Base-by-base conservation (phyloP, 1,140 invertebrate genomes). In the Drosophila sproati region DNA sequence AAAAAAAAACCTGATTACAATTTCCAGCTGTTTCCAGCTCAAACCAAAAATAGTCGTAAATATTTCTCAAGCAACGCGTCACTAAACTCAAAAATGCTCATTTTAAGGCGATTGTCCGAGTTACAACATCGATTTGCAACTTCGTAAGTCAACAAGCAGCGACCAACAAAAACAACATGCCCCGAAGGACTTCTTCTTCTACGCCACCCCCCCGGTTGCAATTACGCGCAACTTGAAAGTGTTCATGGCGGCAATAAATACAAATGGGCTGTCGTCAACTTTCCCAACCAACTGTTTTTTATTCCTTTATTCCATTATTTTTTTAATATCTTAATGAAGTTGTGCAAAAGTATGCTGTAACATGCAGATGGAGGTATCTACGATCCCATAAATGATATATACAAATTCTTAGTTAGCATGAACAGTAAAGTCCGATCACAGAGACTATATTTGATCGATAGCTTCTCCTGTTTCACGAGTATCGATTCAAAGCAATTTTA, bases 231-330 rank as follows among this genome's bases (percentile, higher is more conserved):
- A 39, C 29, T 6, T 63, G 39, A n/a, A 52, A 43, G 39, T n/a
- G 34, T 63, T 28, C 28, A 29, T 28, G 28, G 20, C 20, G 47
- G n/a, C 60, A 20, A 64, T 72, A 59, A 52, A 43, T 32, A 62
- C 76, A 63, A 78, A 73, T 60, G 41, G 61, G 20, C 60, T 77
- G 66, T 28, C 60, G 60, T 60, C 35, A 43, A 28, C 68, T 55
- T 62, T 43, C 39, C 10, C 39, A 43, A 43, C 39, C 39, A 41
- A 41, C 39, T 41, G 8, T 35, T 7, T 35, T 31, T 20, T 20
- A 20, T 20, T 20, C 20, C 20, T 1, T 20, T 20, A 20, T 20
- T 20, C 20, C 20, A 20, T 20, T 20, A 20, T 20, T 20, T 20
- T 20, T 20, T 20, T 20, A 20, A 20, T 20, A 20, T 20, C 20